Evolutionary conservation across 2,797 vertebrate species (phyloP), one percentile per base, ranked within the genome.

Genomic region (Selene dorsalis): DNA sequence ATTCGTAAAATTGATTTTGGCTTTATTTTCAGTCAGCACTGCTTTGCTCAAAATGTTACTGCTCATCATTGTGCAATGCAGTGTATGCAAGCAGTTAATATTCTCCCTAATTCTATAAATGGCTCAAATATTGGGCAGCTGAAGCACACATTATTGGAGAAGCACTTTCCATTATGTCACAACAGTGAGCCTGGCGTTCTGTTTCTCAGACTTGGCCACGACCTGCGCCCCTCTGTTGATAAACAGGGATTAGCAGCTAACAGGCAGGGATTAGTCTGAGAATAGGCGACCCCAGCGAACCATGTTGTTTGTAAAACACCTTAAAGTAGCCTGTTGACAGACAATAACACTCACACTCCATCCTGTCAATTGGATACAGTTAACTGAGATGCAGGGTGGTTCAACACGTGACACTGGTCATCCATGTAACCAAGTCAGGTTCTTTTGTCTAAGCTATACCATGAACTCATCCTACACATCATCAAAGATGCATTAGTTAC

Each of bases 161-260:
- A 73, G 68, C 43, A 86, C 84, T 90, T 90, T 91, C 84, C 83
- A 73, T 75, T 82, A 53, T 82, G 75, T 90, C 73, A 84, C 69
- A 41, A 70, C 74, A 62, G 53, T 52, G 26, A 73, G 62, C 66
- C 65, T n/a, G 60, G 38, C 32, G 30, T 35, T 72, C 55, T 78
- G 72, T 73, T 78, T 67, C 41, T 66, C 74, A 26, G 57, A 61
- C 67, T 69, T 73, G 75, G 58, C 77, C 66, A n/a, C 30, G n/a
- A 80, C 77, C 70, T 4, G n/a, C 38, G 56, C 39, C 16, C 70
- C 64, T 73, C 38, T 66, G 84, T 86, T 86, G 84, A 92, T 91
- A 79, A 88, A 91, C 79, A 73, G 67, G 88, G 90, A 92, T 94
- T 93, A 92, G 89, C 73, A n/a, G 60, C 89, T 88, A 92, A 90